Conservation (phyloP, 2,113 vertebrate genomes). For the chimpanzee (Pan troglodytes) region NHGRI_mPanTro3-v2.1_pri NC_072409.2:99361501-99362000, state of each 20-base stretch:
- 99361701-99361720: background rate
- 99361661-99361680: conserved; percentile 53
- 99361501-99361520: conserved; percentile 61
- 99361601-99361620: conserved; percentile 50
- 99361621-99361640: conserved; percentile 56
- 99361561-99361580: conserved; percentile 54
- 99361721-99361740: background rate
- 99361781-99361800: background rate
- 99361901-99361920: background rate
- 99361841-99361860: background rate
- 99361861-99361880: background rate
- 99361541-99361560: conserved; percentile 45
- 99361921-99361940: background rate
- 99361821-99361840: background rate
- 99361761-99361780: background rate
- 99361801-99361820: background rate
- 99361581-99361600: conserved; percentile 56
- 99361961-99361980: background rate
- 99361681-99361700: conserved; percentile 31
- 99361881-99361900: background rate
- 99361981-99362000: background rate
- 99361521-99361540: background rate
- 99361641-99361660: conserved; percentile 50
- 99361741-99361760: background rate
- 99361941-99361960: conserved; percentile 10